phyloP scores from a whole-genome alignment of 2,113 vertebrate species.

The Coracopsis vasa region DNA sequence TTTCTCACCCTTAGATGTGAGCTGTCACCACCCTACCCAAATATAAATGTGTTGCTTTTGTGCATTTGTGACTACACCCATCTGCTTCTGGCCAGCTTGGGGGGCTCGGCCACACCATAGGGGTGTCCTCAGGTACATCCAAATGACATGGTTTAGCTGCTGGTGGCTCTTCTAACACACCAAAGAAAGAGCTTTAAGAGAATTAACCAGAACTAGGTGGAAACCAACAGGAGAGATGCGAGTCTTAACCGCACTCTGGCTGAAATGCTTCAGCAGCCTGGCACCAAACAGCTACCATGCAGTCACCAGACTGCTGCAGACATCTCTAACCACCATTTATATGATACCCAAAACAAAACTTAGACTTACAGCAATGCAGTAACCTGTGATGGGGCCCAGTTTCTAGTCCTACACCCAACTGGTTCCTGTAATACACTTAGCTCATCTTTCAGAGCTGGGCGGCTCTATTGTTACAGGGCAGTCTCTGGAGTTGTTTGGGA shows the following conservation, averaged over 20 bases:
- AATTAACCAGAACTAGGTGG: background rate
- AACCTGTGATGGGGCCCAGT: fast-evolving
- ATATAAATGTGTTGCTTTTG: background rate
- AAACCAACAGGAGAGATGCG: background rate
- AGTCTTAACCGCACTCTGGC: background rate
- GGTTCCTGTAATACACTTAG: background rate
- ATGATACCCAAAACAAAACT: background rate
- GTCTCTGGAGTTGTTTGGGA: background rate
- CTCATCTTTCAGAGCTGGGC: background rate
- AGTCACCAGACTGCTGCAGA: fast-evolving
- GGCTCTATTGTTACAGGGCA: fast-evolving
- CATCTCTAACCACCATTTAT: background rate
- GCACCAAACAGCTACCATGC: fast-evolving
- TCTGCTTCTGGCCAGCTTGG: background rate
- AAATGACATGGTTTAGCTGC: background rate
- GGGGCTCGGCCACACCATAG: background rate
- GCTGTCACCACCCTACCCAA: background rate
- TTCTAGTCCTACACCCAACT: background rate
- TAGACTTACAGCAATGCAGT: background rate
- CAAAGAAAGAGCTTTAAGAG: background rate
- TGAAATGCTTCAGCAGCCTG: background rate
- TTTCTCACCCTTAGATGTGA: background rate
- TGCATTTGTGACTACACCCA: background rate
- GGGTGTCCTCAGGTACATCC: background rate
- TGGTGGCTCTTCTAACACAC: background rate